A percentile compares a stretch with the other conserved stretches of the same genome.
These are phyloP conservation scores for Carapus acus DNA, from an alignment of 2,797 vertebrate genomes.

Conservation along the genomic window DNA sequence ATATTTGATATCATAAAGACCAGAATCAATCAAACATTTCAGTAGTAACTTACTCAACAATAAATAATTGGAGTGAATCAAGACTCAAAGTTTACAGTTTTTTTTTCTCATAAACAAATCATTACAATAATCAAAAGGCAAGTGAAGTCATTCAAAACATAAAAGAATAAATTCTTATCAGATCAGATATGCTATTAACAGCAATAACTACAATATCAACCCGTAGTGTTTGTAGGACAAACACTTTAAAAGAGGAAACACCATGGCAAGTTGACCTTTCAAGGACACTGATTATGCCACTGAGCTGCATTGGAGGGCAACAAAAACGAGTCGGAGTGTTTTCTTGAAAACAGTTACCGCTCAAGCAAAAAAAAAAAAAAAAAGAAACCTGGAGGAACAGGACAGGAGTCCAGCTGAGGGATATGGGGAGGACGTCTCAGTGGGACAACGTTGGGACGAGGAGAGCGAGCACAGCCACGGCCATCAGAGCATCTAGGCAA, in stretches of 20 bases:
- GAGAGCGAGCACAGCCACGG: constrained; percentile 43
- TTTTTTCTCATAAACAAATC: background rate
- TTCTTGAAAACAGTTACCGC: background rate
- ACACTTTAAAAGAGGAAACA: too few relatives aligned
- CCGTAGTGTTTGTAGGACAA: too few relatives aligned
- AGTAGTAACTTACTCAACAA: constrained; percentile 8
- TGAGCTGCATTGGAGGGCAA: background rate
- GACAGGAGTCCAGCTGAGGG: too few relatives aligned
- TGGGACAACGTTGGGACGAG: constrained; percentile 26
- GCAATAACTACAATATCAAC: too few relatives aligned
- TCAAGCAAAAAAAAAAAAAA: too few relatives aligned
- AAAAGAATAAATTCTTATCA: too few relatives aligned
- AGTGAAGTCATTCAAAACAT: background rate
- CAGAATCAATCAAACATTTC: too few relatives aligned
- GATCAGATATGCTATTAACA: too few relatives aligned
- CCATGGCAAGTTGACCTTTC: too few relatives aligned
- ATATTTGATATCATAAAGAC: too few relatives aligned
- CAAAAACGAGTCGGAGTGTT: background rate
- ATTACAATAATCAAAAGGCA: constrained; percentile 1
- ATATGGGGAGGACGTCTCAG: background rate
- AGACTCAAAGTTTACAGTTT: background rate
- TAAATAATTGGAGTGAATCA: background rate
- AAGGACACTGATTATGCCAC: too few relatives aligned
- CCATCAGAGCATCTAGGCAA: constrained; percentile 23
- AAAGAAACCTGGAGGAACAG: too few relatives aligned